Percentiles rank a stretch among this genome's conserved stretches.
These are phyloP conservation scores for Hoplodrina blanda DNA, from an alignment of 2,888 invertebrate genomes.

Conservation along the genomic window DNA sequence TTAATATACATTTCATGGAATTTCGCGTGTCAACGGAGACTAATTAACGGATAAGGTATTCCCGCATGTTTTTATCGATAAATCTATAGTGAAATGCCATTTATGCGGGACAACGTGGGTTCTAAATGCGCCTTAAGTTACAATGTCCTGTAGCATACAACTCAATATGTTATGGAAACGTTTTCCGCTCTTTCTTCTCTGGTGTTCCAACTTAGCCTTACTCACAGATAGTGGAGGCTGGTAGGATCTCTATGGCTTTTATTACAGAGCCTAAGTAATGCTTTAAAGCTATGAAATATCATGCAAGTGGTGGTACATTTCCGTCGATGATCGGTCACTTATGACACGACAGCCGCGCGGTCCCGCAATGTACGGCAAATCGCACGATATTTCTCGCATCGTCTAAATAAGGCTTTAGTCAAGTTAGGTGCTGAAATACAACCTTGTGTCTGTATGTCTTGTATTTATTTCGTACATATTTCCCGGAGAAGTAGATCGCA, in stretches of 20 bases:
- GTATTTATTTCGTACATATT: background rate
- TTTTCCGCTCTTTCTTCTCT: background rate
- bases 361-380: no score
- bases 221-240: background rate
- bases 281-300: no score
- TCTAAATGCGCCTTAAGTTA: slow-evolving; percentile 27
- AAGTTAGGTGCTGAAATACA: no score
- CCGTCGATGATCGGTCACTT: no score
- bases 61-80: slow-evolving; percentile 52
- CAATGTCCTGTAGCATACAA: background rate
- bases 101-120: slow-evolving; percentile 38
- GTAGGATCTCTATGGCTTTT: background rate
- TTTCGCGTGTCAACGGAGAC: slow-evolving; percentile 30
- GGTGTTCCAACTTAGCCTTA: background rate
- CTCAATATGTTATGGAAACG: background rate
- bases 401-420: no score
- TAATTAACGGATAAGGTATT: slow-evolving; percentile 15
- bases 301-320: no score
- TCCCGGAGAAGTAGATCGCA: background rate
- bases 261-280: background rate
- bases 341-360: no score
- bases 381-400: no score
- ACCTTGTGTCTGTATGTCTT: background rate
- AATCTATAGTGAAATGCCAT: slow-evolving; percentile 52
- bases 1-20: slow-evolving; percentile 38